These are phyloP conservation scores for Bhutanitis thaidina DNA, from an alignment of 2,888 invertebrate genomes.

Conservation along the genomic window DNA sequence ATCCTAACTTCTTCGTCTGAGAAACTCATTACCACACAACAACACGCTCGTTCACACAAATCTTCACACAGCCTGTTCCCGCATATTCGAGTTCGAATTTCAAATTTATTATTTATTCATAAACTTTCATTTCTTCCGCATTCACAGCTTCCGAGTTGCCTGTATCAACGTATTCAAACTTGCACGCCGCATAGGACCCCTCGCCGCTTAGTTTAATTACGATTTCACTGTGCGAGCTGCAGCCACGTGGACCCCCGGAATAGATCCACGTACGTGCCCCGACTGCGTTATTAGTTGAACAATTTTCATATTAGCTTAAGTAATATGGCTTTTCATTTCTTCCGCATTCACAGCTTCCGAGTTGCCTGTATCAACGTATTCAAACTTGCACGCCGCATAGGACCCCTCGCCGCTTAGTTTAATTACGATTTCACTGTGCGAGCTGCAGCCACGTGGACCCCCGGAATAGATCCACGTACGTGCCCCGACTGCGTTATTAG, in stretches of 20 bases:
- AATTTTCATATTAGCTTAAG: constrained; percentile 77
- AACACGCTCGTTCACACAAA: too few species aligned
- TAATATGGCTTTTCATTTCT: constrained; percentile 46
- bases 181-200: constrained; percentile 32
- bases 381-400: background rate
- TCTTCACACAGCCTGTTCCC: too few species aligned
- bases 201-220: constrained; percentile 54
- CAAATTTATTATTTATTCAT: too few species aligned
- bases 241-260: constrained; percentile 30
- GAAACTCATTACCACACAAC: too few species aligned
- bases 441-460: constrained; percentile 27
- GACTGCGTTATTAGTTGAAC: constrained; percentile 68
- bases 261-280: constrained; percentile 52
- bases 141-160: background rate
- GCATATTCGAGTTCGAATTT: too few species aligned
- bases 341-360: background rate
- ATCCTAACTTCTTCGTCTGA: too few species aligned
- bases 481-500: constrained; percentile 66
- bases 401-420: constrained; percentile 47
- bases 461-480: constrained; percentile 45
- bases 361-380: background rate
- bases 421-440: constrained; percentile 46
- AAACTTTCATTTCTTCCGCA: background rate
- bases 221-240: constrained; percentile 31
- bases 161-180: background rate